Conservation (phyloP, 2,888 invertebrate genomes). For the Luperina testacea region DNA sequence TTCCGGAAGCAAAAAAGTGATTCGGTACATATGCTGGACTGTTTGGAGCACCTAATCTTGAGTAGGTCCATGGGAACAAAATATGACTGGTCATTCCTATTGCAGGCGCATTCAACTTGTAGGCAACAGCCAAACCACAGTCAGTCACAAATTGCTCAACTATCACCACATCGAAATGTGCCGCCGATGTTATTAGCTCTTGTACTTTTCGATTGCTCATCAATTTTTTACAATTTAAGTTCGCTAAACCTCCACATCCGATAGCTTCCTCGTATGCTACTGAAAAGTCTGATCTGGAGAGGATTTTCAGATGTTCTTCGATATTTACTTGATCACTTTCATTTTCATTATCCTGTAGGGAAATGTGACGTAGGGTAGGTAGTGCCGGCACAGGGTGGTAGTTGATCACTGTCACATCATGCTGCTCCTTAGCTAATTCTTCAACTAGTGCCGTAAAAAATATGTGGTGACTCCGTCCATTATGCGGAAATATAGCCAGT, state of each 20-base stretch:
- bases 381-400: conserved; percentile 75
- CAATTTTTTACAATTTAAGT: conserved; percentile 68
- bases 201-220: conserved; percentile 64
- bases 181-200: conserved; percentile 67
- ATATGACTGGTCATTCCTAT: conserved; percentile 88
- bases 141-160: conserved; percentile 90
- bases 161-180: conserved; percentile 89
- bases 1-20: conserved; percentile 83
- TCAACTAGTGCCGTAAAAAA: conserved; percentile 57
- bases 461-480: conserved; percentile 74
- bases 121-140: conserved; percentile 89
- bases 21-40: conserved; percentile 90
- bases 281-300: conserved; percentile 48
- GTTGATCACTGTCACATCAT: conserved; percentile 77
- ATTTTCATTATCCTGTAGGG: conserved; percentile 60
- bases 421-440: conserved; percentile 73
- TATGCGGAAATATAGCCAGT: conserved; percentile 72
- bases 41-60: conserved; percentile 89
- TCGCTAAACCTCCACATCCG: conserved; percentile 49
- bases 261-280: conserved; percentile 37
- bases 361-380: conserved; percentile 79
- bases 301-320: conserved; percentile 46
- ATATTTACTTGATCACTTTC: conserved; percentile 41
- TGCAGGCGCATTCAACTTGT: conserved; percentile 87
- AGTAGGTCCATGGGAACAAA: conserved; percentile 89